Evolutionary conservation across 2,113 vertebrate species (phyloP).

Genomic region (Limanda limanda): DNA sequence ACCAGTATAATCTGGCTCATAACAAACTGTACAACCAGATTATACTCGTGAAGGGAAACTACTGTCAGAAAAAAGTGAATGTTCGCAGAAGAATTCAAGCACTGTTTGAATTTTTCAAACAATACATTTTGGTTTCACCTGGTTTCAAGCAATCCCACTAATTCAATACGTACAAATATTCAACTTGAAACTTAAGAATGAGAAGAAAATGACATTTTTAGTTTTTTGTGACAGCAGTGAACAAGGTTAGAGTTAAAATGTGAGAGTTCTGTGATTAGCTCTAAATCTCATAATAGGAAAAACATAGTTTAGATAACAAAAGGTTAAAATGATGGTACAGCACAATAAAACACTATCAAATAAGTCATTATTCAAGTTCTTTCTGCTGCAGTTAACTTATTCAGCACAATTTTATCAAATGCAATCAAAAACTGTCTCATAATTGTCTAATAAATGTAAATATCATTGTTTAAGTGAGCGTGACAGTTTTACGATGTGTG

Average conservation of each 20-base stretch:
- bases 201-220: not conserved
- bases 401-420: not conserved
- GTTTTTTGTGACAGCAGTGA: constrained; percentile 38
- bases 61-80: constrained; percentile 2
- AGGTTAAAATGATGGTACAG: not conserved
- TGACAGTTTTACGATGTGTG: not conserved
- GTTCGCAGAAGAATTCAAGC: not conserved
- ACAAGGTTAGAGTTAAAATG: not conserved
- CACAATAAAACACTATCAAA: not conserved
- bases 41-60: constrained; percentile 19
- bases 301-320: constrained; percentile 5
- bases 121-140: not conserved
- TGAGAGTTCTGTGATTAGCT: constrained; percentile 4
- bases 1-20: constrained; percentile 24
- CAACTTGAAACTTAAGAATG: not conserved
- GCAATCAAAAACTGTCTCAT: too few species aligned
- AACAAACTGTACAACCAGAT: constrained; percentile 24
- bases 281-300: constrained; percentile 7
- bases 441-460: too few species aligned
- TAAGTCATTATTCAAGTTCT: not conserved
- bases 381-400: not conserved
- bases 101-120: too few species aligned
- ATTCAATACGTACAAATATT: not conserved
- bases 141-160: not conserved
- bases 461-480: not conserved